Evolutionary conservation across 2,888 invertebrate genomes (phyloP).

Genomic region (Chirona hameri): DNA sequence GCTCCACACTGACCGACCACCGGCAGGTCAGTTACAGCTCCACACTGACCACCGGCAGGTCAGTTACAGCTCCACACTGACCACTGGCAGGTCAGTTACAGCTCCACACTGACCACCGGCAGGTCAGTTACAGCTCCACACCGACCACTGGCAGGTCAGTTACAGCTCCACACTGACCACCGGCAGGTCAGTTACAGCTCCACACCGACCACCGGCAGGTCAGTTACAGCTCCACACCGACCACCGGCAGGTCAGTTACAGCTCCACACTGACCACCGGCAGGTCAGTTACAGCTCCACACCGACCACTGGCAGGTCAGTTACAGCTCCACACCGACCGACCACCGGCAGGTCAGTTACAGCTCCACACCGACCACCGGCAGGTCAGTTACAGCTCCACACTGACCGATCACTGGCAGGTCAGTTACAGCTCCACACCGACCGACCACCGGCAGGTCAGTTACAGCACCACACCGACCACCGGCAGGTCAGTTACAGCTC

Average conservation of each 20-base stretch:
- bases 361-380: slow-evolving; percentile 28
- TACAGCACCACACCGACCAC: too few species aligned
- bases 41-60: slow-evolving; percentile 28
- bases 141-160: too few species aligned
- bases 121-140: slow-evolving; percentile 11
- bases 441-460: slow-evolving; percentile 35
- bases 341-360: slow-evolving; percentile 32
- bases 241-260: slow-evolving; percentile 58
- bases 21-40: slow-evolving; percentile 31
- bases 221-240: slow-evolving; percentile 32
- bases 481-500: too few species aligned
- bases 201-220: slow-evolving; percentile 28
- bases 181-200: slow-evolving; percentile 31
- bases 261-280: slow-evolving; percentile 34
- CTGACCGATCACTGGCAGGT: slow-evolving; percentile 55
- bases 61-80: slow-evolving; percentile 32
- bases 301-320: too few species aligned
- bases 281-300: slow-evolving; percentile 11
- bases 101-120: slow-evolving; percentile 34
- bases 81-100: slow-evolving; percentile 58
- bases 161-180: background rate
- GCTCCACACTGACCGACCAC: background rate
- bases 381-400: slow-evolving; percentile 30
- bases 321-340: background rate
- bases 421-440: slow-evolving; percentile 32